Base-by-base conservation (phyloP, 2,888 invertebrate species). In the Matsumyia berberina region DNA sequence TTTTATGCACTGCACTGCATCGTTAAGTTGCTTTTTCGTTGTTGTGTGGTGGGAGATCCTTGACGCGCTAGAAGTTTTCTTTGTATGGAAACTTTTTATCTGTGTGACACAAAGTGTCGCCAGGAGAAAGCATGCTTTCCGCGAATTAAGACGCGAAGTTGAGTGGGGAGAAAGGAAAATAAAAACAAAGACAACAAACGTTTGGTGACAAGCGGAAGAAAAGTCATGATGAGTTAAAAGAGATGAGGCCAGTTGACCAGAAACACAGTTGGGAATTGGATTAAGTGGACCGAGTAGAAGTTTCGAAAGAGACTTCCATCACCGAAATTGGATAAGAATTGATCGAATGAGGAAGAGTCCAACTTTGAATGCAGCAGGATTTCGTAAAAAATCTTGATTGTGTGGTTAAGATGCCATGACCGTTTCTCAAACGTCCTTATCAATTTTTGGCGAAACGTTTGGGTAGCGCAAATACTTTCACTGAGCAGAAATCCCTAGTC, bases 221-320 rank as follows among this genome's bases (percentile, higher is more conserved):
- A 24, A 24, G 76, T 76, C 69, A 67, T 69, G 42, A 55, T 12
- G 55, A 42, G 46, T 64, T 64, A 29, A 35, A 70, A 57, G 15
- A 31, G 39, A 12, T 2, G 24, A 15, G 35, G n/a, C 29, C 29
- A 24, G 12, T 9, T 46, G 46, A 29, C 51, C 15, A 51, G 9
- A 49, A 49, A 49, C 39, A 37, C 17, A 39, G 12, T n/a, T 42
- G 39, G 49, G 44, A 58, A 77, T 33, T 55, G 24, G 57, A 53
- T 29, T n/a, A 51, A 33, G 24, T 35, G 35, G 24, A 29, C 46
- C 17, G 1, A 11, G 11, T 37, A 53, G 29, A 60, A 44, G 11
- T 5, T 39, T 67, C 33, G 4, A 24, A 24, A n/a, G n/a, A n/a
- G n/a, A n/a, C n/a, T n/a, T n/a, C n/a, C n/a, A n/a, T n/a, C n/a